These are phyloP conservation scores for Lepas anatifera DNA, from an alignment of 2,888 invertebrate species.

Conservation along the genomic window DNA sequence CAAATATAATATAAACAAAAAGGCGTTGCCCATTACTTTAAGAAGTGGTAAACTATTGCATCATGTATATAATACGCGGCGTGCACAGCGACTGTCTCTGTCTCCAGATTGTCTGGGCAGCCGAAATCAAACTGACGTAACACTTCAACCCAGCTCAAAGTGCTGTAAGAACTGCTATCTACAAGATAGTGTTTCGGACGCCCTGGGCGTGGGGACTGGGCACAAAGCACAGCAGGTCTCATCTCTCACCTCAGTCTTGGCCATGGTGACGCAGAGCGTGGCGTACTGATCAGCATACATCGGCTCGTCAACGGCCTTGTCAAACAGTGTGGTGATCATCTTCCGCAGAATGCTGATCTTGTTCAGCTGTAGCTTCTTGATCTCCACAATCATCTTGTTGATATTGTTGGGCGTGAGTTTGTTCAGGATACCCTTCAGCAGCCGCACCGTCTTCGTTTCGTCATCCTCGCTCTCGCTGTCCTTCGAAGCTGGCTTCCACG, in stretches of 20 bases:
- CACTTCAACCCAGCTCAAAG: too few species aligned
- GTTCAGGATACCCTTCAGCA: slow-evolving; percentile 76
- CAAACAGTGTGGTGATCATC: slow-evolving; percentile 80
- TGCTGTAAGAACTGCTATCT: too few species aligned
- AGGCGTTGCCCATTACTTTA: too few species aligned
- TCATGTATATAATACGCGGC: too few species aligned
- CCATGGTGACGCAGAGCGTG: slow-evolving; percentile 45
- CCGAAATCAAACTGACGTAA: too few species aligned
- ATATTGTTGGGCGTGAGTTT: slow-evolving; percentile 93
- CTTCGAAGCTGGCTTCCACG: slow-evolving; percentile 61
- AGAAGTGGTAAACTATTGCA: too few species aligned
- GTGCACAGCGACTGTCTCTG: too few species aligned
- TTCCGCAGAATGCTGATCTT: slow-evolving; percentile 63
- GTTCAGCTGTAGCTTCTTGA: slow-evolving; percentile 62
- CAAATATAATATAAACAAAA: too few species aligned
- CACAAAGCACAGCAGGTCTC: too few species aligned
- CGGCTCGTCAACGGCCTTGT: slow-evolving; percentile 91
- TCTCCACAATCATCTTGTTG: slow-evolving; percentile 62
- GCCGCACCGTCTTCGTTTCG: slow-evolving; percentile 56
- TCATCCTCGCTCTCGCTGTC: slow-evolving; percentile 30
- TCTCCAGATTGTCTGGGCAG: too few species aligned
- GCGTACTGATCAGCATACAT: slow-evolving; percentile 88
- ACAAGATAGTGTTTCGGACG: too few species aligned
- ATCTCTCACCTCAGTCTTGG: slow-evolving; percentile 28
- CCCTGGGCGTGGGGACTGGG: too few species aligned